Conservation (phyloP, 2,113 vertebrate genomes). For the Crotophaga sulcirostris region DNA sequence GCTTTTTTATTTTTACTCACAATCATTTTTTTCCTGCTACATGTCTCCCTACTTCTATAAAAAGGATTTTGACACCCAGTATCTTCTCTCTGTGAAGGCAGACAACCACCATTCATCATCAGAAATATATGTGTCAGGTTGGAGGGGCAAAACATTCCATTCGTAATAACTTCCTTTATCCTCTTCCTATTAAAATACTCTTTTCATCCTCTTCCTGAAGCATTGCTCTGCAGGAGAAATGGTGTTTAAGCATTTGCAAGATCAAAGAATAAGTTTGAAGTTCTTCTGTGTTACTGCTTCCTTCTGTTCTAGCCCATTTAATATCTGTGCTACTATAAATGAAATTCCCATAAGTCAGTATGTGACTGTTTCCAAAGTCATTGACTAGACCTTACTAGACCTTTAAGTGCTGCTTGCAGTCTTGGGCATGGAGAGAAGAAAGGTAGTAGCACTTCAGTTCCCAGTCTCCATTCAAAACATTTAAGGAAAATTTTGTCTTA, state of each 20-base stretch:
- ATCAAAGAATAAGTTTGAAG: not conserved
- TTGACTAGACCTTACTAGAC: not conserved
- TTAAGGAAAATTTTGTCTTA: not conserved
- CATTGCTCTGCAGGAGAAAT: not conserved
- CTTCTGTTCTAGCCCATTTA: not conserved
- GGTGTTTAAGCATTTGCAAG: not conserved
- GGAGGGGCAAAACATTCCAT: not conserved
- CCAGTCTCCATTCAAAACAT: not conserved
- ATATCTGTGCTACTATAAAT: not conserved
- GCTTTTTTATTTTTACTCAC: not conserved
- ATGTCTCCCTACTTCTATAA: not conserved
- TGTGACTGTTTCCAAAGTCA: not conserved
- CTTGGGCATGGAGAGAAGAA: not conserved
- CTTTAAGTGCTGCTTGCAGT: not conserved
- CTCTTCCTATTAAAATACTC: not conserved
- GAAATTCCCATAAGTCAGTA: not conserved
- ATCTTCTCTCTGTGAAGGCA: not conserved
- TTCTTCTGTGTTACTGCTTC: not conserved
- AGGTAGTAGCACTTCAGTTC: not conserved
- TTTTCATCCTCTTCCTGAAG: not conserved
- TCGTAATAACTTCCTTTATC: not conserved
- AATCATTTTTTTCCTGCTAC: not conserved
- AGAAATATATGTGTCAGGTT: not conserved
- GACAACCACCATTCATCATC: not conserved
- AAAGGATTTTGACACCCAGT: not conserved